These are phyloP conservation scores for Neuroterus valhalla DNA, from an alignment of 1,140 invertebrate species.

Conservation along the genomic window DNA sequence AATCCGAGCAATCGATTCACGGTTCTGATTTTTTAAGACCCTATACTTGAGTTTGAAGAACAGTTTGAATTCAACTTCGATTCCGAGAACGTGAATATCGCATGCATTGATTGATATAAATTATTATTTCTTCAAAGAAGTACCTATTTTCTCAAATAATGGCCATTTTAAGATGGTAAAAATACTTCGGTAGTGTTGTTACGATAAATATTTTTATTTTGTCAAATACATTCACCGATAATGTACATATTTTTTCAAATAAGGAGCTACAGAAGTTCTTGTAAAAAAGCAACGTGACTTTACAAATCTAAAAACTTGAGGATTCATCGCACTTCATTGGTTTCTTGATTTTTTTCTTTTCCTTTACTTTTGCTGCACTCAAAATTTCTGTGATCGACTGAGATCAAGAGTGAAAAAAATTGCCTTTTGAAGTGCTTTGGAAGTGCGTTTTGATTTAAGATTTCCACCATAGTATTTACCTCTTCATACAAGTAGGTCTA, in stretches of 20 bases:
- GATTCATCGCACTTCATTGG: conserved; percentile 17
- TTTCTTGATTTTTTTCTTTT: background rate
- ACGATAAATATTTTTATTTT: conserved; percentile 8
- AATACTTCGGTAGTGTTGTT: background rate
- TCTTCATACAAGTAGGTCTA: background rate
- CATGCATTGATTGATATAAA: conserved; percentile 22
- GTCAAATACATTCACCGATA: conserved; percentile 1
- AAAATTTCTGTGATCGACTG: background rate
- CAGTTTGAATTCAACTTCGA: conserved; percentile 5
- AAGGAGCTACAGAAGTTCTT: background rate
- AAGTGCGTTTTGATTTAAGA: background rate
- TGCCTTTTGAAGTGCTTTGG: background rate
- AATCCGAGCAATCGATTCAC: background rate
- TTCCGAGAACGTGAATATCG: background rate
- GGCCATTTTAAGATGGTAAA: too few relatives aligned
- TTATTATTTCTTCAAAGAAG: conserved; percentile 11
- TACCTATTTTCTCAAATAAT: conserved; percentile 1
- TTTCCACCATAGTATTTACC: background rate
- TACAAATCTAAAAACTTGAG: background rate
- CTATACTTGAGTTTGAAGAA: background rate
- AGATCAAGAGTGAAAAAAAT: background rate
- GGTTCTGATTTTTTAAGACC: background rate
- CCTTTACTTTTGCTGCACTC: background rate
- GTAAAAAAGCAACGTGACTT: conserved; percentile 10
- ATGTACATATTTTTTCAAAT: conserved; percentile 14